phyloP scores from a whole-genome alignment of 2,113 vertebrate species.

The Elaphurus davidianus region DNA sequence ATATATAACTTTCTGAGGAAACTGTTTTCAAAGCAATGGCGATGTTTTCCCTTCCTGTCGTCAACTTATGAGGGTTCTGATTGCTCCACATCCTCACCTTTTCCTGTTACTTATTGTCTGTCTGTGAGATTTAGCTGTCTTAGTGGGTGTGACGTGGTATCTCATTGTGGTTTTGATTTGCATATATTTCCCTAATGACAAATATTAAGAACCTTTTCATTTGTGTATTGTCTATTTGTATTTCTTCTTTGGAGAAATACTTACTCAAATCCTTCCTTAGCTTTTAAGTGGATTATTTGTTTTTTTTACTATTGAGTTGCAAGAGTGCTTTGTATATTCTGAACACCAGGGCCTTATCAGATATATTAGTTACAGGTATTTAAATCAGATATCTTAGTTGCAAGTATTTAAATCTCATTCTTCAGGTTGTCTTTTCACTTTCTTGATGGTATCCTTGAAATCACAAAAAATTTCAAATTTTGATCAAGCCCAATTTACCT shows the following conservation, averaged over 20 bases:
- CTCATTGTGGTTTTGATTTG: not conserved
- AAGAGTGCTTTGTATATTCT: not conserved
- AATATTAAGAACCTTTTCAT: not conserved
- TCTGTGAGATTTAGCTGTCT: not conserved
- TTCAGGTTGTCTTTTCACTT: not conserved
- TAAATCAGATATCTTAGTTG: not conserved
- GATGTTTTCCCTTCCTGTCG: not conserved
- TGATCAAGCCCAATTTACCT: not conserved
- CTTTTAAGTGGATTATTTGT: not conserved
- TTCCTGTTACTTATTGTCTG: not conserved
- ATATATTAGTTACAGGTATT: not conserved
- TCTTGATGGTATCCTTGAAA: not conserved
- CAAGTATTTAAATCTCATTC: not conserved
- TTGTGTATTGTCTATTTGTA: not conserved
- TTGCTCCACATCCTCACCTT: not conserved
- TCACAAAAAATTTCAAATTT: not conserved
- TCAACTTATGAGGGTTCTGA: not conserved
- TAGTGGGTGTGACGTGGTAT: not conserved
- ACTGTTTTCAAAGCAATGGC: not conserved
- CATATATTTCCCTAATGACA: not conserved
- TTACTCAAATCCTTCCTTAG: not conserved
- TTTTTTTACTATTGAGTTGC: slow-evolving; percentile 6
- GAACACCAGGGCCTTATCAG: not conserved
- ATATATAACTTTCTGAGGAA: not conserved
- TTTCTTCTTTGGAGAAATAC: not conserved